phyloP scores from a whole-genome alignment of 2,113 vertebrate species.

The Brachionichthys hirsutus region DNA sequence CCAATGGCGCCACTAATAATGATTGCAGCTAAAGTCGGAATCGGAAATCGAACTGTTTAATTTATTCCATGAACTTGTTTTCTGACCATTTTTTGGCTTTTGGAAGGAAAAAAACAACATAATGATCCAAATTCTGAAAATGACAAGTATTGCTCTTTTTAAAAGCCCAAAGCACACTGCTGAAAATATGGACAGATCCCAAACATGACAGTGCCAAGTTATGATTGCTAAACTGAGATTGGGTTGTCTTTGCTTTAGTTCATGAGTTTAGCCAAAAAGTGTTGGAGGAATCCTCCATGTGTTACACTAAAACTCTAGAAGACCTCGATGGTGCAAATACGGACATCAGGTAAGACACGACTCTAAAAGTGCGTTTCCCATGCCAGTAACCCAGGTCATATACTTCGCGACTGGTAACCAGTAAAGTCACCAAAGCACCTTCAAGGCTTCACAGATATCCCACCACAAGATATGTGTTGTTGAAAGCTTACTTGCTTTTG shows the following conservation, averaged over 20 bases:
- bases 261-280: not conserved
- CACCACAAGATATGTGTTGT: constrained; percentile 6
- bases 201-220: not conserved
- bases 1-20: too few species aligned
- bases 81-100: too few species aligned
- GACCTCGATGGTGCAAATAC: not conserved
- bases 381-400: constrained; percentile 3
- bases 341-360: not conserved
- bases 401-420: not conserved
- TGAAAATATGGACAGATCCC: not conserved
- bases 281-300: too few species aligned
- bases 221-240: not conserved
- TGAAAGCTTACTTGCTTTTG: constrained; percentile 21
- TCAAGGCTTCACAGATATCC: constrained; percentile 13
- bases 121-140: too few species aligned
- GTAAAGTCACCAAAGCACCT: not conserved
- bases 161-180: too few species aligned
- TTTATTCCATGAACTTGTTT: too few species aligned
- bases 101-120: too few species aligned
- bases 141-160: too few species aligned
- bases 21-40: too few species aligned
- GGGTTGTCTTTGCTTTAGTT: not conserved
- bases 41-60: too few species aligned
- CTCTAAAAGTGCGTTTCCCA: not conserved
- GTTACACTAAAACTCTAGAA: not conserved